These are phyloP conservation scores for Trachelus troglodyta DNA, from an alignment of 2,888 invertebrate genomes.

Conservation along the genomic window DNA sequence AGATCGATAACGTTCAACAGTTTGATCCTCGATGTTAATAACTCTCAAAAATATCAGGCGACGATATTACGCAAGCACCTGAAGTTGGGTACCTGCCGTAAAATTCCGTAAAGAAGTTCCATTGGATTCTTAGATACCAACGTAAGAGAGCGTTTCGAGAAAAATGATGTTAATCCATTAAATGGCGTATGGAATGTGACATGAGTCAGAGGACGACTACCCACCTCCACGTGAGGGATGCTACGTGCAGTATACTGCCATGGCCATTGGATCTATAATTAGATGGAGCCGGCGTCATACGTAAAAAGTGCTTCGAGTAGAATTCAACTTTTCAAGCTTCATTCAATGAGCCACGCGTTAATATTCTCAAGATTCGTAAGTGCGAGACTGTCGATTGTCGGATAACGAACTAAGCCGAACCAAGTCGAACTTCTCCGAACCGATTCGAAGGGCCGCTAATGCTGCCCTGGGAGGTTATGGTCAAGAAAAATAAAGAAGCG, in stretches of 20 bases:
- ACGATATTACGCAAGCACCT: background rate
- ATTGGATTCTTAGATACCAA: no score
- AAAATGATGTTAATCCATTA: slow-evolving; percentile 48
- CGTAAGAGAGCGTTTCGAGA: slow-evolving; percentile 8
- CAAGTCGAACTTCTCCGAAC: background rate
- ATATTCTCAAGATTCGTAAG: background rate
- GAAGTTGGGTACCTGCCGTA: background rate
- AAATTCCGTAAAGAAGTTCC: background rate
- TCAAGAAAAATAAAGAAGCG: background rate
- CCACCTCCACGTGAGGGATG: slow-evolving; percentile 7
- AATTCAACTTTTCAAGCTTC: background rate
- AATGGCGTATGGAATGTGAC: slow-evolving; percentile 16
- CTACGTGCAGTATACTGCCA: slow-evolving; percentile 12
- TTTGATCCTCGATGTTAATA: background rate
- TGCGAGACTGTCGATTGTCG: background rate
- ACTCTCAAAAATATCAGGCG: background rate
- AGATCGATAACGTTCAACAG: background rate
- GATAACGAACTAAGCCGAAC: background rate
- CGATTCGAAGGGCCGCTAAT: background rate
- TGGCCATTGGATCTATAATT: slow-evolving; percentile 34
- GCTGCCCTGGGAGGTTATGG: background rate
- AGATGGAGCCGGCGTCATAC: slow-evolving; percentile 37
- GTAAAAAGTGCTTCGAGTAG: slow-evolving; percentile 28
- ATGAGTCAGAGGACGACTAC: slow-evolving; percentile 3
- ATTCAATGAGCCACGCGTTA: background rate